Evolutionary conservation across 2,888 invertebrate species (phyloP).

Genomic region (Strigamia maritima): DNA sequence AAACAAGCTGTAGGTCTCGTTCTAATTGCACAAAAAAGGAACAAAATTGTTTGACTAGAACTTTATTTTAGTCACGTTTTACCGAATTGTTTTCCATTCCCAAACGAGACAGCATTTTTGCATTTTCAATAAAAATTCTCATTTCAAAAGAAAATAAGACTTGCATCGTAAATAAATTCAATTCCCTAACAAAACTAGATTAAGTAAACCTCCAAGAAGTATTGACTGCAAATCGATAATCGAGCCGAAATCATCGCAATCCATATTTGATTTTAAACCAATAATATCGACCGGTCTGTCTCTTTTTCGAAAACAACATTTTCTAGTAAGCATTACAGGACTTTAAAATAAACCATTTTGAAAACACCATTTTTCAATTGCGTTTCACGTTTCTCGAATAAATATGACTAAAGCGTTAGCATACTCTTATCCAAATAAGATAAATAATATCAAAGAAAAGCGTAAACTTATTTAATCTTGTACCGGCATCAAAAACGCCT

Average conservation of each 20-base stretch:
- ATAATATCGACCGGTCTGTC: background rate
- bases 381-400: background rate
- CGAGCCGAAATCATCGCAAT: background rate
- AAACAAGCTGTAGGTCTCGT: background rate
- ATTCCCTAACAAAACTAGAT: background rate
- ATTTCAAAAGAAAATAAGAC: background rate
- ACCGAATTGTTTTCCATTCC: background rate
- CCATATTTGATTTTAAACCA: background rate
- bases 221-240: background rate
- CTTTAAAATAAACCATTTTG: background rate
- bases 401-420: background rate
- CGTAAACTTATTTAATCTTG: constrained; percentile 6
- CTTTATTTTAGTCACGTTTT: background rate
- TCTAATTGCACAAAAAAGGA: background rate
- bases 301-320: background rate
- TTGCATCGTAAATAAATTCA: background rate
- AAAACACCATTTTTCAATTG: background rate
- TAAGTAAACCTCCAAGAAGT: background rate
- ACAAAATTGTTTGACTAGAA: too few species aligned
- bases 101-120: background rate
- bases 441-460: constrained; percentile 22
- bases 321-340: background rate
- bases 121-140: background rate
- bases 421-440: constrained; percentile 5
- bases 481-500: constrained; percentile 1